phyloP scores from a whole-genome alignment of 2,113 vertebrate species.

The Solea senegalensis region DNA sequence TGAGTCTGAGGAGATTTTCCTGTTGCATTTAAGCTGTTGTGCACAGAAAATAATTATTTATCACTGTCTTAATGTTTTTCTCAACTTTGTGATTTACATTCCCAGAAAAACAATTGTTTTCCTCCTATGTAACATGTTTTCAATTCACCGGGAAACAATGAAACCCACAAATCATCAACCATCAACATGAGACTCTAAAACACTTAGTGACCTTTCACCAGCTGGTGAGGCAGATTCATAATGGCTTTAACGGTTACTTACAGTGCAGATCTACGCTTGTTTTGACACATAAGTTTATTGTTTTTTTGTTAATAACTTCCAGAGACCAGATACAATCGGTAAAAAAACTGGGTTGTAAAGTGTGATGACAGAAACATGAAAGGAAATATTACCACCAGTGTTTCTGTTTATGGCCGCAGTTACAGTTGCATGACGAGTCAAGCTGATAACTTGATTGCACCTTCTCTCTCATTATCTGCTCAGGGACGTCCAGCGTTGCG shows the following conservation, averaged over 20 bases:
- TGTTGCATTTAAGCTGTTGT: too few species aligned
- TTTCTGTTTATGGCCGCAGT: constrained; percentile 46
- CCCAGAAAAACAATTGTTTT: background rate
- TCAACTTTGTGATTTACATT: too few species aligned
- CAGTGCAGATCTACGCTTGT: too few species aligned
- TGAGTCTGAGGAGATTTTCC: too few species aligned
- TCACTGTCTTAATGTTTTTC: too few species aligned
- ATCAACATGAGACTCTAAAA: constrained; percentile 19
- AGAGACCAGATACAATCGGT: too few species aligned
- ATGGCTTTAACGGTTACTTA: background rate
- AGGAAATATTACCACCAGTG: background rate
- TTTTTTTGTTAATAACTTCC: too few species aligned
- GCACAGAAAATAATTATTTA: too few species aligned
- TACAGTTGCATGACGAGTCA: constrained; percentile 15
- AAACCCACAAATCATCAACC: constrained; percentile 63
- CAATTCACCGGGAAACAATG: background rate
- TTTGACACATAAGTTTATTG: too few species aligned
- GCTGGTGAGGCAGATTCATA: constrained; percentile 32
- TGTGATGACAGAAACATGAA: background rate
- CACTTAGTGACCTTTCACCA: constrained; percentile 36
- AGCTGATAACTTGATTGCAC: constrained; percentile 44
- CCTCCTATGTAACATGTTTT: constrained; percentile 15
- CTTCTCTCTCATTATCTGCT: constrained; percentile 13
- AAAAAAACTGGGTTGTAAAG: constrained; percentile 5
- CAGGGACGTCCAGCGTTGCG: constrained; percentile 87